phyloP scores from a whole-genome alignment of 2,888 invertebrate genomes.

The Entomobrya proxima region DNA sequence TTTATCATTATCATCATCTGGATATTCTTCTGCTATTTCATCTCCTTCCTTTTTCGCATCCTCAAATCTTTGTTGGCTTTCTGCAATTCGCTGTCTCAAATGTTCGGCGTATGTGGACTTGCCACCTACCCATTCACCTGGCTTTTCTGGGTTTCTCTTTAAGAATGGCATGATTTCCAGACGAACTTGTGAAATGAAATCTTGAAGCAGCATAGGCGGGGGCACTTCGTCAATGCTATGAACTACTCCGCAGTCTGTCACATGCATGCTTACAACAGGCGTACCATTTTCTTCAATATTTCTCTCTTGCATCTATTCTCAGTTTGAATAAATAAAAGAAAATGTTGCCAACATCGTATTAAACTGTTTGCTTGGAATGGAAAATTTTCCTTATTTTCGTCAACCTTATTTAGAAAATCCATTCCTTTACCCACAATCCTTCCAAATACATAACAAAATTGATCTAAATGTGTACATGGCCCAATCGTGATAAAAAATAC shows the following conservation, averaged over 20 bases:
- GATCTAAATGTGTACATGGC: slow-evolving; percentile 51
- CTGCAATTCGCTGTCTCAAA: slow-evolving; percentile 18
- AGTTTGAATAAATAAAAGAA: background rate
- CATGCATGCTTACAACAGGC: slow-evolving; percentile 40
- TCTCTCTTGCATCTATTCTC: slow-evolving; percentile 34
- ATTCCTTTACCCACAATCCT: slow-evolving; percentile 32
- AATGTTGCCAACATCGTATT: background rate
- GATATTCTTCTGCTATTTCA: background rate
- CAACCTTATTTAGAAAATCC: slow-evolving; percentile 45
- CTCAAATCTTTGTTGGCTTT: slow-evolving; percentile 5
- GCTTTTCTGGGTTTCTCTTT: slow-evolving; percentile 29
- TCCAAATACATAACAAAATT: slow-evolving; percentile 61
- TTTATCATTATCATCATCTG: background rate
- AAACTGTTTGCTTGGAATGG: too few relatives aligned
- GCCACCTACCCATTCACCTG: slow-evolving; percentile 14
- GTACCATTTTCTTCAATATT: slow-evolving; percentile 52
- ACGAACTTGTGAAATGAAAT: slow-evolving; percentile 54
- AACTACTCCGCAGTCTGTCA: slow-evolving; percentile 61
- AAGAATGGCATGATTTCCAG: slow-evolving; percentile 52
- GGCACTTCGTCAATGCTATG: slow-evolving; percentile 39
- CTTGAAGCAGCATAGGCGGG: slow-evolving; percentile 53
- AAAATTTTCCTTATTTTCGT: too few relatives aligned
- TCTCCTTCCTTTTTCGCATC: slow-evolving; percentile 11
- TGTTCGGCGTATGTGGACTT: slow-evolving; percentile 41
- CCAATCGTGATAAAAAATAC: slow-evolving; percentile 62